phyloP scores from a whole-genome alignment of 1,140 invertebrate genomes.

The Nasonia longicornis region DNA sequence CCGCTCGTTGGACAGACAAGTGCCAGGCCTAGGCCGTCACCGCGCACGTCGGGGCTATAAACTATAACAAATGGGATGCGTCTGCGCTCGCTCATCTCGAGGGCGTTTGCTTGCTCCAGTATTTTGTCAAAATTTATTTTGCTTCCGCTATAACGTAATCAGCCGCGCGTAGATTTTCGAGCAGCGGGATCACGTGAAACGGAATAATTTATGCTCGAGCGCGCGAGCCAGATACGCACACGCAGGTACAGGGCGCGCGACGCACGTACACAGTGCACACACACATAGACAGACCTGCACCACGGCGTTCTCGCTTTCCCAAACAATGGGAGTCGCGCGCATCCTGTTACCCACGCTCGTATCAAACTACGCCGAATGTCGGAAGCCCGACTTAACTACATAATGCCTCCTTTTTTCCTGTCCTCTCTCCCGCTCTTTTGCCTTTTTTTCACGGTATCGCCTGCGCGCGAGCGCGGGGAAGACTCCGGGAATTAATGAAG shows the following conservation, averaged over 20 bases:
- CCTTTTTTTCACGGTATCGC: constrained; percentile 8
- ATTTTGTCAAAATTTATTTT: not conserved
- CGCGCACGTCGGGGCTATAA: constrained; percentile 1
- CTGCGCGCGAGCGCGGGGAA: not conserved
- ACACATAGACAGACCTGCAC: constrained; percentile 1
- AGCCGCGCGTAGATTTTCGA: constrained; percentile 3
- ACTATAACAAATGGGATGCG: constrained; percentile 51
- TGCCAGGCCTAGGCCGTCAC: constrained; percentile 43
- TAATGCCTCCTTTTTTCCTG: constrained; percentile 35
- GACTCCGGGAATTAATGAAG: constrained; percentile 46
- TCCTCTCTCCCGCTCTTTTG: not conserved
- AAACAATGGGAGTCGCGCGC: constrained; percentile 45
- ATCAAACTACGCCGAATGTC: constrained; percentile 49
- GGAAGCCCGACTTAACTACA: constrained; percentile 47
- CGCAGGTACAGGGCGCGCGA: not conserved
- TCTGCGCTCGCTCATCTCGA: constrained; percentile 42
- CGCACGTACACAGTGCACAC: not conserved
- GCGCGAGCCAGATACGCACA: constrained; percentile 13
- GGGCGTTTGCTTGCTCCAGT: constrained; percentile 40
- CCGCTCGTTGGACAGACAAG: constrained; percentile 49
- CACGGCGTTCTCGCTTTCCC: constrained; percentile 39
- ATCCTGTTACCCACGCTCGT: constrained; percentile 49
- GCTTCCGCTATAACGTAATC: not conserved
- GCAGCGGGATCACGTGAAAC: constrained; percentile 20
- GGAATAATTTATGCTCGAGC: constrained; percentile 42